phyloP scores from a whole-genome alignment of 2,888 invertebrate species.

The Tinea semifulvella region DNA sequence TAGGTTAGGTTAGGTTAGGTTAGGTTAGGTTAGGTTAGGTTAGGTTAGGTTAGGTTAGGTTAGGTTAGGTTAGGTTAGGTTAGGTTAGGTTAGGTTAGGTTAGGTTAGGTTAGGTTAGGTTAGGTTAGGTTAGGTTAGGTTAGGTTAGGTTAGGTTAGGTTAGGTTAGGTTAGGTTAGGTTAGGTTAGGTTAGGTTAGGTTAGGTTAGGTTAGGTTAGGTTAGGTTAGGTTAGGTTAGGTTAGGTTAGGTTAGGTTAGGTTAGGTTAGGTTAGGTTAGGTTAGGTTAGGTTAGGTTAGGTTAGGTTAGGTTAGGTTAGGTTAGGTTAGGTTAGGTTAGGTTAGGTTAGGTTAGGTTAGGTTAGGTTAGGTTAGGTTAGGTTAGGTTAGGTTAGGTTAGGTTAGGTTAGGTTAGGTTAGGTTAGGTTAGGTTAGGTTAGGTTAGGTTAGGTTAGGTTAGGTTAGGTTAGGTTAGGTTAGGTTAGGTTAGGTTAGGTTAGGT shows the following conservation, averaged over 20 bases:
- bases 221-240: constrained; percentile 15
- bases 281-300: constrained; percentile 15
- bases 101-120: constrained; percentile 18
- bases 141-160: constrained; percentile 16
- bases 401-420: constrained; percentile 15
- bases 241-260: constrained; percentile 15
- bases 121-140: constrained; percentile 18
- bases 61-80: constrained; percentile 15
- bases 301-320: constrained; percentile 15
- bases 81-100: constrained; percentile 18
- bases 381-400: constrained; percentile 15
- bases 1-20: constrained; percentile 15
- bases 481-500: constrained; percentile 15
- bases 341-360: constrained; percentile 15
- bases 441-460: constrained; percentile 15
- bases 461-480: constrained; percentile 15
- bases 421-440: constrained; percentile 15
- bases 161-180: constrained; percentile 17
- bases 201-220: constrained; percentile 15
- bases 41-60: constrained; percentile 15
- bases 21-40: constrained; percentile 15
- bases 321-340: constrained; percentile 15
- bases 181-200: constrained; percentile 13
- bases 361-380: constrained; percentile 15
- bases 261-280: constrained; percentile 15